Evolutionary conservation across 2,113 vertebrate species (phyloP).

Genomic region (Phaethon lepturus): DNA sequence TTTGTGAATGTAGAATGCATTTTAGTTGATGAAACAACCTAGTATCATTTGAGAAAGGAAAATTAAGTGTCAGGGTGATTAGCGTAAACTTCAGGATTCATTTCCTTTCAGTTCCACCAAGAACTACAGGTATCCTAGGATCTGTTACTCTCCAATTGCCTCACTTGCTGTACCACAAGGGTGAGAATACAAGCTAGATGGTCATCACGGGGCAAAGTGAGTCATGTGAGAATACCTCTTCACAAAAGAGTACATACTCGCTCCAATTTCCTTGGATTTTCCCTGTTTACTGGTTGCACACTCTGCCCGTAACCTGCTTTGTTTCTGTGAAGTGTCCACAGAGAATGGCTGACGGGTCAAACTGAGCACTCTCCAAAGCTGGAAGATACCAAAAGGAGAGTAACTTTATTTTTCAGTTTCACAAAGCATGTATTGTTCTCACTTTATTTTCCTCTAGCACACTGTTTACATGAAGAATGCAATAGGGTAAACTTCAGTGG

Average conservation of each 20-base stretch:
- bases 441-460: not conserved
- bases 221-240: not conserved
- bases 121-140: not conserved
- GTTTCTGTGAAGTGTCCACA: not conserved
- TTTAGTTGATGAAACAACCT: not conserved
- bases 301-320: not conserved
- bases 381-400: not conserved
- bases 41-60: not conserved
- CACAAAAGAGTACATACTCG: accelerated
- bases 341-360: not conserved
- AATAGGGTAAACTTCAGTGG: not conserved
- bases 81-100: not conserved
- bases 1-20: not conserved
- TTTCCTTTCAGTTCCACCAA: not conserved
- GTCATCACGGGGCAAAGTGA: accelerated
- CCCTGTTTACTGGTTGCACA: not conserved
- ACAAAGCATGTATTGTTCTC: not conserved
- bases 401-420: not conserved
- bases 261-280: not conserved
- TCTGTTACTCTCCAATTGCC: not conserved
- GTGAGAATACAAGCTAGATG: not conserved
- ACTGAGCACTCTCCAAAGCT: not conserved
- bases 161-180: not conserved
- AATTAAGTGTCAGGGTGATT: not conserved
- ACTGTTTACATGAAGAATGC: not conserved